Evolutionary conservation across 2,888 invertebrate species (phyloP).

Genomic region (Tachina fera): DNA sequence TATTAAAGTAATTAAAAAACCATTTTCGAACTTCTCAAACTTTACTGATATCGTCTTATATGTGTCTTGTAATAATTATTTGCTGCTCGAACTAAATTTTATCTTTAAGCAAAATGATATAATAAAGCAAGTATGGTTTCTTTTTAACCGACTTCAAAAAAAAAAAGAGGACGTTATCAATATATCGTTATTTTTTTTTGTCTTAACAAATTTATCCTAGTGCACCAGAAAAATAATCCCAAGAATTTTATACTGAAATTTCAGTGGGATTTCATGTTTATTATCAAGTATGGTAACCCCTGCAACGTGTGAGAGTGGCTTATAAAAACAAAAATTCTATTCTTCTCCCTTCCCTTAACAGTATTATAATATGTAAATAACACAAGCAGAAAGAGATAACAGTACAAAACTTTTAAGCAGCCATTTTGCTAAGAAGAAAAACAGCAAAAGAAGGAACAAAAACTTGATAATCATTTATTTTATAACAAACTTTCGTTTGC

Average conservation of each 20-base stretch:
- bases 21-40: no score
- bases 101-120: no score
- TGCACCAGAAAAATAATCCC: background rate
- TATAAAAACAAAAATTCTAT: background rate
- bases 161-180: no score
- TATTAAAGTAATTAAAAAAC: no score
- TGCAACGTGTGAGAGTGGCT: background rate
- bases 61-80: no score
- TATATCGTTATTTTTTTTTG: no score
- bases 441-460: slow-evolving; percentile 49
- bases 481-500: slow-evolving; percentile 57
- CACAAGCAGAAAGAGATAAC: slow-evolving; percentile 33
- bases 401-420: slow-evolving; percentile 23
- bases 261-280: background rate
- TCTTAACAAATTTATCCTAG: no score
- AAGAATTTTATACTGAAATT: background rate
- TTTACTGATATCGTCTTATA: no score
- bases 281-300: slow-evolving; percentile 1
- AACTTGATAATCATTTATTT: slow-evolving; percentile 57
- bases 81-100: no score
- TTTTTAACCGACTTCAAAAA: no score
- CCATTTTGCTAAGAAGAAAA: slow-evolving; percentile 61
- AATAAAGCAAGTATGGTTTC: no score
- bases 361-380: slow-evolving; percentile 20
- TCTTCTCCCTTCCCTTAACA: slow-evolving; percentile 26